Percentiles rank a stretch among this genome's conserved stretches.
Evolutionary conservation across 2,888 invertebrate genomes (phyloP).

Genomic region (Hecatera dysodea): DNA sequence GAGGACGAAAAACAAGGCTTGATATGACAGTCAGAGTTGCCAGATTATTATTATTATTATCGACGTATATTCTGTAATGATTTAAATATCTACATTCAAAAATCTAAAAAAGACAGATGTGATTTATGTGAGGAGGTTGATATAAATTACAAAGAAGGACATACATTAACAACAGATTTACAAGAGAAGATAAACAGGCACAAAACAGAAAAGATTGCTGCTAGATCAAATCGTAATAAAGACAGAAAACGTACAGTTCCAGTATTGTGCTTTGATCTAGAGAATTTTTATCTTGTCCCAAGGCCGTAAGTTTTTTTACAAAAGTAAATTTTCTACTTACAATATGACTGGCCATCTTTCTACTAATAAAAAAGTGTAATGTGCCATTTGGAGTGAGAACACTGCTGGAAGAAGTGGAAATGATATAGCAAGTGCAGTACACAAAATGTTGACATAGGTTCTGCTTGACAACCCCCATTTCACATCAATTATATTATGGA

Average conservation of each 20-base stretch:
- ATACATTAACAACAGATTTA: slow-evolving; percentile 1
- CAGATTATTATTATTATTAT: no score
- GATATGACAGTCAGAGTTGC: no score
- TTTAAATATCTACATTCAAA: no score
- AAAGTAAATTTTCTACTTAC: slow-evolving; percentile 60
- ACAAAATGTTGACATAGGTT: slow-evolving; percentile 61
- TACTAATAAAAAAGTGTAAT: slow-evolving; percentile 65
- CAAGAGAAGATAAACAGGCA: slow-evolving; percentile 27
- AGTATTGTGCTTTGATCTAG: slow-evolving; percentile 48
- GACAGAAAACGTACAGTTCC: slow-evolving; percentile 35
- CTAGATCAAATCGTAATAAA: slow-evolving; percentile 23
- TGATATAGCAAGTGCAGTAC: slow-evolving; percentile 56
- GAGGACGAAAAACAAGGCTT: no score
- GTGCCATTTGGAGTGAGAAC: slow-evolving; percentile 63
- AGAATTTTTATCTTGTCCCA: slow-evolving; percentile 63
- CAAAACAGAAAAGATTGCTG: slow-evolving; percentile 23
- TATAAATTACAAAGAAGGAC: no score
- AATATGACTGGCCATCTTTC: slow-evolving; percentile 66
- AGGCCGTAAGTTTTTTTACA: slow-evolving; percentile 62
- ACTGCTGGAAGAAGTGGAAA: slow-evolving; percentile 64
- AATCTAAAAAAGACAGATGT: no score
- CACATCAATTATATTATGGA: slow-evolving; percentile 30
- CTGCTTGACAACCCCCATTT: slow-evolving; percentile 48
- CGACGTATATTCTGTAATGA: no score
- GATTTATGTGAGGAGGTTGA: no score